Percentiles rank a stretch among this genome's conserved stretches.
phyloP scores from a whole-genome alignment of 2,888 invertebrate genomes.

The Drosophila koepferae region DNA sequence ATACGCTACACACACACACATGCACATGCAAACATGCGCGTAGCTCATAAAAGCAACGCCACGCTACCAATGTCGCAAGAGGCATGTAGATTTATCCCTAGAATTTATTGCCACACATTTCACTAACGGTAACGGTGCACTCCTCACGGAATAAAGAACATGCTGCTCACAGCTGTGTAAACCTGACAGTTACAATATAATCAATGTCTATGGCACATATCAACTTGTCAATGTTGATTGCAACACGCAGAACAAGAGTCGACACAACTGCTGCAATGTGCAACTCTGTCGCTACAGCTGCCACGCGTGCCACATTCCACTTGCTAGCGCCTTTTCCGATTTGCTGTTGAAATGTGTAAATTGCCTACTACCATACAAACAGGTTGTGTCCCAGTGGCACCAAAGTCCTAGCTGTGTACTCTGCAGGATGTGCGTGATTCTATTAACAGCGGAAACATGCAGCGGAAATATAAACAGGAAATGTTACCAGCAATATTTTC shows the following conservation, averaged over 20 bases:
- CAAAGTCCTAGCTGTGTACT: constrained; percentile 1
- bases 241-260: constrained; percentile 44
- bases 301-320: constrained; percentile 36
- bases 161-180: constrained; percentile 10
- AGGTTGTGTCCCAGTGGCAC: constrained; percentile 17
- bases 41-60: constrained; percentile 41
- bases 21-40: constrained; percentile 8
- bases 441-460: constrained; percentile 63
- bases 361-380: constrained; percentile 6
- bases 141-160: constrained; percentile 23
- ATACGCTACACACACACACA: constrained; percentile 30
- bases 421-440: constrained; percentile 64
- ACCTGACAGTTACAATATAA: constrained; percentile 65
- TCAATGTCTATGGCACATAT: constrained; percentile 64
- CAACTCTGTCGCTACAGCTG: constrained; percentile 37
- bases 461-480: constrained; percentile 76
- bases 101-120: constrained; percentile 53
- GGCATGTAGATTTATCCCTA: constrained; percentile 47
- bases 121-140: constrained; percentile 35
- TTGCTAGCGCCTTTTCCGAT: constrained; percentile 24
- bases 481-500: constrained; percentile 66
- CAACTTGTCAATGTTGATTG: constrained; percentile 72
- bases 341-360: constrained; percentile 30
- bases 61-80: constrained; percentile 35
- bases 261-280: constrained; percentile 36